A percentile compares a stretch with the other conserved stretches of the same genome.
These are phyloP conservation scores for Sylvicola cinctus DNA, from an alignment of 2,888 invertebrate species.

Conservation along the genomic window DNA sequence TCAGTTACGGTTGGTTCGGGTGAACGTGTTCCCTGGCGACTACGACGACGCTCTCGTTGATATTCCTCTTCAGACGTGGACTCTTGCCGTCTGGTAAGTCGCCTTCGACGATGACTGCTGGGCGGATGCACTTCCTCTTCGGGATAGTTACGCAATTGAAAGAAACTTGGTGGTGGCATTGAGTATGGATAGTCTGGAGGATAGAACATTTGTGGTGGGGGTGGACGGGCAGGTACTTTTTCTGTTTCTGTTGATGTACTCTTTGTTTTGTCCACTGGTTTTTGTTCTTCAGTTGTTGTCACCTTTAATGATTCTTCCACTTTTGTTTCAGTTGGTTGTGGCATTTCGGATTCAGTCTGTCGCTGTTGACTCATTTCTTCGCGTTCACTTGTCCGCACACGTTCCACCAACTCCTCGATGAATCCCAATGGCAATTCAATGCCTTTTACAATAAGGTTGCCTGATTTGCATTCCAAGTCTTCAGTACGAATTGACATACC, in stretches of 20 bases:
- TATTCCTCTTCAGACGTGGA: conserved; percentile 31
- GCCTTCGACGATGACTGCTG: conserved; percentile 26
- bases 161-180: conserved; percentile 28
- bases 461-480: conserved; percentile 49
- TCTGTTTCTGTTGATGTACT: conserved; percentile 12
- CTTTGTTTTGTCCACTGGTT: conserved; percentile 24
- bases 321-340: conserved; percentile 13
- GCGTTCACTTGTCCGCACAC: conserved; percentile 16
- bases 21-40: conserved; percentile 19
- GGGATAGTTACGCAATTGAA: conserved; percentile 23
- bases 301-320: conserved; percentile 6
- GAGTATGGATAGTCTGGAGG: conserved; percentile 31
- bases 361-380: no score
- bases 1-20: conserved; percentile 47
- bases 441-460: conserved; percentile 42
- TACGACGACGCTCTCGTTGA: conserved; percentile 21
- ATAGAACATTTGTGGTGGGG: conserved; percentile 5
- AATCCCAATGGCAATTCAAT: conserved; percentile 47
- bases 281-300: conserved; percentile 9
- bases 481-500: conserved; percentile 49
- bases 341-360: conserved; percentile 12
- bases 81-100: conserved; percentile 29
- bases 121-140: conserved; percentile 16
- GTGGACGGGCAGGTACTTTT: no score
- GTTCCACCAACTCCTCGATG: conserved; percentile 40